These are phyloP conservation scores for Tachina grossa DNA, from an alignment of 2,888 invertebrate species.

Conservation along the genomic window DNA sequence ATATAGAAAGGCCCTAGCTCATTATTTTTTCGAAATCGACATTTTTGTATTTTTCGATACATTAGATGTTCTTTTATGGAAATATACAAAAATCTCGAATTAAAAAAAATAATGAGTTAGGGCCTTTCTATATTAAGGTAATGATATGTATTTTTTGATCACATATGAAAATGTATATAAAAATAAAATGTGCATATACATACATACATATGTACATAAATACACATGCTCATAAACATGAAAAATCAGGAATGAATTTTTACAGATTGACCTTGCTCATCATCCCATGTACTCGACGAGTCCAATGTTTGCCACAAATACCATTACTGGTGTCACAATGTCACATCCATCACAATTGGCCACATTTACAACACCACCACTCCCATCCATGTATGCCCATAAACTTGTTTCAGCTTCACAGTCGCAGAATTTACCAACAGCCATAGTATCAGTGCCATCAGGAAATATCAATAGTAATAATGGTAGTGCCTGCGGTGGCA, in stretches of 20 bases:
- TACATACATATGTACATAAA: conserved; percentile 20
- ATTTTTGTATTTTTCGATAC: no score
- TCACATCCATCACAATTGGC: conserved; percentile 83
- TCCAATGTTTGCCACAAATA: conserved; percentile 82
- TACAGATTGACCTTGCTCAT: conserved; percentile 82
- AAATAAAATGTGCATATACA: neutral
- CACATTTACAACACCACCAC: conserved; percentile 82
- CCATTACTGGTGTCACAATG: conserved; percentile 82
- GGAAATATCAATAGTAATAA: conserved; percentile 52
- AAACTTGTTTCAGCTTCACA: conserved; percentile 77
- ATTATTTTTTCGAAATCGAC: no score
- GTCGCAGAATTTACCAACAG: conserved; percentile 63
- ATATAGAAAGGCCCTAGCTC: no score
- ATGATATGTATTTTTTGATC: neutral
- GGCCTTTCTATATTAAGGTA: no score
- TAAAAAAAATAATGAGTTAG: no score
- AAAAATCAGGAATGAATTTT: conserved; percentile 41
- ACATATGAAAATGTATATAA: neutral
- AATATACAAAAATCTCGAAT: no score
- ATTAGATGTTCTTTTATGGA: no score
- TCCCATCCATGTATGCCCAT: conserved; percentile 81
- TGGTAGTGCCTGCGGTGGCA: conserved; percentile 59
- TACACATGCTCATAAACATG: conserved; percentile 21
- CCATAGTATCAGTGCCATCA: conserved; percentile 62
- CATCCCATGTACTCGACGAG: conserved; percentile 83